Base-by-base conservation (phyloP, 2,888 invertebrate species). In the Plagodis pulveraria region DNA sequence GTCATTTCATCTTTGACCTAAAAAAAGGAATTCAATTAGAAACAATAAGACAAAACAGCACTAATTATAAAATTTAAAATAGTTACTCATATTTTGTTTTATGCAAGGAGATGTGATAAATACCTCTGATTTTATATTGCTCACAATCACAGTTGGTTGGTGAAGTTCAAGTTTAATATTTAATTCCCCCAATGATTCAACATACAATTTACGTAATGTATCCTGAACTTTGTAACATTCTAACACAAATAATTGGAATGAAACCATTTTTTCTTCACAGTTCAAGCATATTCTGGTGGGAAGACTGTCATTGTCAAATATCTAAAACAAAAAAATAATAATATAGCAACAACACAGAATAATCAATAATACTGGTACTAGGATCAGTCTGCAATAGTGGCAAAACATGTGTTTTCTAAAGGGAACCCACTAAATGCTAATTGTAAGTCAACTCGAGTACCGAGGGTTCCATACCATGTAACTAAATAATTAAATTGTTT, bases 181-280 rank as follows among this genome's bases (percentile, higher is more conserved):
- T 47, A 75, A 65, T 44, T 70, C 65, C 47, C 71, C 66, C 61
- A 61, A 36, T 11, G 58, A 63, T 58, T 78, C 82, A 63, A 76
- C 68, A 75, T 65, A 80, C 70, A 85, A 71, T 61, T 78, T 80
- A 58, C 80, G 83, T 38, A 89, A 71, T 56, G 72, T 75, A 48
- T 90, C 88, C 71, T 92, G 91, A 40, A 80, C 80, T 74, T 87
- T 89, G 58, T 81, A 83, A 68, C 91, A 91, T 74, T 92, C 89
- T 64, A 90, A 71, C 44, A 90, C 75, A 81, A 88, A 92, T 50
- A 90, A 67, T 71, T 91, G 87, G 69, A 91, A 90, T 38, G 88
- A 82, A n/a, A 91, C 79, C 74, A 92, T 81, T 74, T 84, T 92
- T 62, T 91, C 91, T 76, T 91, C 91, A 78, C 92, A 92, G 58